These are phyloP conservation scores for Melanotaenia nigrans DNA, from an alignment of 2,797 vertebrate species.

Conservation along the genomic window DNA sequence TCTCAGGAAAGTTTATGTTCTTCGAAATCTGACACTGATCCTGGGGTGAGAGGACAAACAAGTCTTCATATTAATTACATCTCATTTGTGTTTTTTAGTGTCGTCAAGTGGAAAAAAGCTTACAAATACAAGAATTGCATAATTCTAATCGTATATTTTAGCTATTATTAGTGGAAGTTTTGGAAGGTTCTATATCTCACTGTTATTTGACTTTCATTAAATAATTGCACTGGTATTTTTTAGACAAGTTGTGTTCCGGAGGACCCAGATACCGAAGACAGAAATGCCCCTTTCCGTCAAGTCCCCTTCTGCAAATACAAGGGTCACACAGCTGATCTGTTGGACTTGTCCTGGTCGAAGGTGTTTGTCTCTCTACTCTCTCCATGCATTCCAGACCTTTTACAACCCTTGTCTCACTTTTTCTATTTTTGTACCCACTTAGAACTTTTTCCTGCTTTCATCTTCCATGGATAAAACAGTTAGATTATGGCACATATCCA, in stretches of 20 bases:
- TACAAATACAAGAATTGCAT: not conserved
- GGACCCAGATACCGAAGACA: constrained; percentile 93
- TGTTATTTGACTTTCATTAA: constrained; percentile 4
- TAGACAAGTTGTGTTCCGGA: constrained; percentile 89
- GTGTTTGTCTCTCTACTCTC: constrained; percentile 65
- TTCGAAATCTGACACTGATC: constrained; percentile 96
- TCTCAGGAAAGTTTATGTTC: constrained; percentile 99
- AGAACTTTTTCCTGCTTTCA: constrained; percentile 99
- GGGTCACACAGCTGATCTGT: constrained; percentile 97
- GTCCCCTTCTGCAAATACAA: constrained; percentile 99
- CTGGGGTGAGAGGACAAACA: constrained; percentile 83
- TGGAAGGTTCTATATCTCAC: not conserved
- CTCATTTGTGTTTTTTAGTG: not conserved
- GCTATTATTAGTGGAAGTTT: not conserved
- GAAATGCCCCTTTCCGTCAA: constrained; percentile 93
- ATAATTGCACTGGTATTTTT: not conserved
- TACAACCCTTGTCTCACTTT: not conserved
- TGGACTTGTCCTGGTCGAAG: constrained; percentile 99
- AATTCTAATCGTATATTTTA: not conserved
- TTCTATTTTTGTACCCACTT: constrained; percentile 12
- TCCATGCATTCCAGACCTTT: not conserved
- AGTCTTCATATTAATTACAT: not conserved
- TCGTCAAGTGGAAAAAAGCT: not conserved
- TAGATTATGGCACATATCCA: constrained; percentile 97
- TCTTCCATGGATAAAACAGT: constrained; percentile 99